Evolutionary conservation across 2,888 invertebrate species (phyloP).

Genomic region (Pyrocoelia pectoralis): DNA sequence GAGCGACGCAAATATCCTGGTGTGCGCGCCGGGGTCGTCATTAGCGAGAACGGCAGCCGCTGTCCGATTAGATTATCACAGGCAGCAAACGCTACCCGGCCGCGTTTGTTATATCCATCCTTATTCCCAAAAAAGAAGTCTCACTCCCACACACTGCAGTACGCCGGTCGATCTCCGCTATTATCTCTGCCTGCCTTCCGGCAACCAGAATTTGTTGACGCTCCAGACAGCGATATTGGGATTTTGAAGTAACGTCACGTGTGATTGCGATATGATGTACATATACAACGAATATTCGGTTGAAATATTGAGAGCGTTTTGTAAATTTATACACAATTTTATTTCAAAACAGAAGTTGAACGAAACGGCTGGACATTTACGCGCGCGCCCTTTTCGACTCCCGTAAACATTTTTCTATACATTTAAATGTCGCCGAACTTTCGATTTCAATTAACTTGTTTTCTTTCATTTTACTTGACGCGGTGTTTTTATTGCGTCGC

Average conservation of each 20-base stretch:
- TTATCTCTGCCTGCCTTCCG: constrained; percentile 40
- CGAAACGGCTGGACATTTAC: background rate
- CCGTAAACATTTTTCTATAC: background rate
- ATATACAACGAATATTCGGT: constrained; percentile 38
- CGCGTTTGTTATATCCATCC: constrained; percentile 28
- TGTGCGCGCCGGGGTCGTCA: constrained; percentile 56
- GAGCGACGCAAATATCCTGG: constrained; percentile 49
- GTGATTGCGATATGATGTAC: constrained; percentile 44
- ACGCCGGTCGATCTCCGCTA: constrained; percentile 32
- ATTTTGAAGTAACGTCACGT: constrained; percentile 45
- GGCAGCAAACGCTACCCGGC: constrained; percentile 43
- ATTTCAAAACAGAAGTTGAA: no score
- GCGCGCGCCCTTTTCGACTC: background rate
- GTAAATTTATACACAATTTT: constrained; percentile 29
- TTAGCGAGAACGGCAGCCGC: constrained; percentile 57
- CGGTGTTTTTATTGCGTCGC: background rate
- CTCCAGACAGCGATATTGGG: constrained; percentile 43
- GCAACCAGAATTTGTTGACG: constrained; percentile 45
- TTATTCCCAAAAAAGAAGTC: constrained; percentile 12
- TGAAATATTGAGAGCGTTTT: constrained; percentile 31
- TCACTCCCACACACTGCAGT: constrained; percentile 17
- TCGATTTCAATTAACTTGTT: constrained; percentile 1
- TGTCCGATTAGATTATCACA: constrained; percentile 61
- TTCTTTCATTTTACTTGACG: background rate
- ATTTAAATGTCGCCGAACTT: constrained; percentile 1